Evolutionary conservation across 2,113 vertebrate species (phyloP), one percentile per base, ranked within the genome.

Genomic region (Procapra przewalskii): DNA sequence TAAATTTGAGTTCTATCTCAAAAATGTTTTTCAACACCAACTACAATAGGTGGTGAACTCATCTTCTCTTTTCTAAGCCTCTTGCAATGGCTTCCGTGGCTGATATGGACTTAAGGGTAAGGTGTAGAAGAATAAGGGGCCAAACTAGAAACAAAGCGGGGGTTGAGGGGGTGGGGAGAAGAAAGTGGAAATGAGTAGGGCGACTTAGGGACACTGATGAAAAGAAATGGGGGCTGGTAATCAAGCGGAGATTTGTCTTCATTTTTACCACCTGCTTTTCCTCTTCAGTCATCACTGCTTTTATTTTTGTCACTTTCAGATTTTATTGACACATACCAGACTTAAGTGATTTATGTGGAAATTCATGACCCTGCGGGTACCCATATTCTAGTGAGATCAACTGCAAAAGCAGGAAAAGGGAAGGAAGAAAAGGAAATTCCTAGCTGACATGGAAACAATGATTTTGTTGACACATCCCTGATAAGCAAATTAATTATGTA

Each of bases 401-500:
- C 25, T 52, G 16, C 96, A 11, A 79, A 97, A 88, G 29, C 31
- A 25, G 33, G 36, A 64, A 59, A 77, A 6, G 3, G 12, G 36
- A 93, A 88, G 10, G 40, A 87, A 40, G 29, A 90, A 84, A 85
- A 67, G 33, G n/a, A 55, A 93, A 62, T 5, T 33, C 23, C 16
- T 90, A 54, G 19, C 11, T 89, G 48, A 93, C 52, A 87, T 45
- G 43, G 31, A 87, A 93, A 79, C 36, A 33, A 13, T 15, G 29
- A 23, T 91, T 91, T 93, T 83, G 25, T 91, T 75, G 75, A 59
- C 11, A 82, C 40, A 90, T 81, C 75, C 15, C 60, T 79, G n/a
- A 60, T 79, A 97, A 95, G 5, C 23, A 67, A 86, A 50, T 94
- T 82, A 90, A 71, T 95, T 95, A 85, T 21, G 4, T 85, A 77